Base-by-base conservation (phyloP, 1,140 invertebrate species). In the Drosophila truncata region DNA sequence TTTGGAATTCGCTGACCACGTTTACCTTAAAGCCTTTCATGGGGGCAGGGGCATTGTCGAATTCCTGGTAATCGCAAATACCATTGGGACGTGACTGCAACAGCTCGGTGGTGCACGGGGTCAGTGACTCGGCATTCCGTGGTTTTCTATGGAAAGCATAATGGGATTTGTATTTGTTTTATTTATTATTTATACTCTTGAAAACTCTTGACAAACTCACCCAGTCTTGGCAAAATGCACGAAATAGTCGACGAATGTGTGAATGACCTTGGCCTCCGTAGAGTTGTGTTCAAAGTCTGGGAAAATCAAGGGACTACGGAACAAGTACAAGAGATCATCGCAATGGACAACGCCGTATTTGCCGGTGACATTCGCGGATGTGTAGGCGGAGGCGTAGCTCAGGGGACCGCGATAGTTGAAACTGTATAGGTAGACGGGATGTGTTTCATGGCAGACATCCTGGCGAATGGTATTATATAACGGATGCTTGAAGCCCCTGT, bases 321-420 rank as follows among this genome's bases (percentile, higher is more conserved):
- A 90, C 1, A 92, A 46, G 52, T 93, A 93, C 29, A 93, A 77
- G 7, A 92, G 55, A 75, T 93, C 92, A 73, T 93, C 92, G 50
- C 91, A 92, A 46, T 93, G 92, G 0, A 92, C 91, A 0, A 91
- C 86, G 4, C 86, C 91, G 49, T 91, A 92, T 46, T 92, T 73
- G 0, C 61, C 49, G 2, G 33, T 60, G 0, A 76, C 55, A 52
- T 78, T 33, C 4, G 70, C 82, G 2, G 65, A 69, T 0, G 92
- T 88, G 29, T 87, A 93, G 13, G 83, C 69, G 6, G 64, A 70
- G 13, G 92, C 72, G 52, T 83, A 93, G 23, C 91, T 91, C 8
- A 75, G 14, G 0, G 76, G 49, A 3, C 92, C 92, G 1, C 54
- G 47, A 25, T 91, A 93, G 25, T 83, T 83, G 29, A 93, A 93